Evolutionary conservation across 2,113 vertebrate genomes (phyloP), one percentile per base, ranked within the genome.

Genomic region (Ardeotis arabs): DNA sequence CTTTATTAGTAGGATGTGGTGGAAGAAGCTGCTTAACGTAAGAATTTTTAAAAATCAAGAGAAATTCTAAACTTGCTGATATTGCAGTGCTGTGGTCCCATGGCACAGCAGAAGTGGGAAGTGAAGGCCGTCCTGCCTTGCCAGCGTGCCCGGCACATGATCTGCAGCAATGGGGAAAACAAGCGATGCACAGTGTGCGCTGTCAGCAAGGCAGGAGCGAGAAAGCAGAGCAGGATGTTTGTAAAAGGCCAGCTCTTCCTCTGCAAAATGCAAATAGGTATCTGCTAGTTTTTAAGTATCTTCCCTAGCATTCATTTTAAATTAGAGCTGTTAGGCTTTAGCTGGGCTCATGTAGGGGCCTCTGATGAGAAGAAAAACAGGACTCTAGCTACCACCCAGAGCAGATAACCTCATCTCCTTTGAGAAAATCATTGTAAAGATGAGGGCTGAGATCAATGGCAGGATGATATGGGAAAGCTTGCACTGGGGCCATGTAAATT

Each of bases 91-190:
- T 14, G 18, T 16, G 53, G 69, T 82, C 35, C n/a, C 25, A 2
- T 5, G 53, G 81, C 50, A 33, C 19, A 15, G 53, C 52, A 28
- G 0, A 17, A 56, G 82, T 2, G 66, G 41, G 24, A 23, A 33
- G 50, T 4, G 33, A 23, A 56, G 39, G 53, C 75, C 6, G 55
- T 52, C 59, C 41, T n/a, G 58, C 44, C 75, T 12, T 37, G 60
- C 62, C 14, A 2, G 44, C 6, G 44, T 6, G 3, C 16, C n/a
- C 21, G 2, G 39, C 14, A 4, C 18, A 6, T 0, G 8, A 37
- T 23, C 60, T 24, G 56, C 37, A 12, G 13, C 25, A 23, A 4
- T 24, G 22, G 10, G 9, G 27, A 24, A 44, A 20, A 11, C 27
- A 3, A 14, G 12, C 44, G 6, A 17, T 52, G 39, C 4, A 0